These are phyloP conservation scores for Microctenopoma steveboyesi DNA, from an alignment of 2,797 vertebrate species.

Conservation along the genomic window DNA sequence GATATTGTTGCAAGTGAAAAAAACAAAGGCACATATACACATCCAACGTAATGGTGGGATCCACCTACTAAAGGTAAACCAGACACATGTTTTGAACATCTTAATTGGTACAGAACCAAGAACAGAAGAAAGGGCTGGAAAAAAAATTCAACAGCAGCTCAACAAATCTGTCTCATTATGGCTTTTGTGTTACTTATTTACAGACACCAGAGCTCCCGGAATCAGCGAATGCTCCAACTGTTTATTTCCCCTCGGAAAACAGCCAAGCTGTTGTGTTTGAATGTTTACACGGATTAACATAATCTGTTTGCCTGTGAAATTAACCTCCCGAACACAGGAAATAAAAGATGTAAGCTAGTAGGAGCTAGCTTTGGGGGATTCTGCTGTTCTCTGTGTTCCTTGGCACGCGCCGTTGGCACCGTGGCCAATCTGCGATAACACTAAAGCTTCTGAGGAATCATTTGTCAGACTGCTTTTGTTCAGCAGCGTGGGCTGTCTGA, in stretches of 20 bases:
- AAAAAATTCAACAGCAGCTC: constrained; percentile 60
- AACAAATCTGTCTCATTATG: constrained; percentile 81
- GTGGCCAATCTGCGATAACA: constrained; percentile 74
- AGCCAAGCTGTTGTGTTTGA: constrained; percentile 85
- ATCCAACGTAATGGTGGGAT: constrained; percentile 20
- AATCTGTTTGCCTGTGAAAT: constrained; percentile 89
- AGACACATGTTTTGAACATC: constrained; percentile 52
- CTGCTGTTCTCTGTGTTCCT: constrained; percentile 64
- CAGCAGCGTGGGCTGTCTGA: constrained; percentile 27
- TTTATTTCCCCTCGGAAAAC: constrained; percentile 85
- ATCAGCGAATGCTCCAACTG: constrained; percentile 83
- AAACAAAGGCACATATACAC: constrained; percentile 29
- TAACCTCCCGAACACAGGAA: constrained; percentile 82
- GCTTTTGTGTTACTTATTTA: constrained; percentile 80
- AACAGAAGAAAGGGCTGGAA: constrained; percentile 43
- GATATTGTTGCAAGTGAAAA: constrained; percentile 8
- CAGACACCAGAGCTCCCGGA: constrained; percentile 73
- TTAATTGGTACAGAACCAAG: constrained; percentile 70
- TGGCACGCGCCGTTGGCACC: constrained; percentile 74
- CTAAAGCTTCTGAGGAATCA: constrained; percentile 63
- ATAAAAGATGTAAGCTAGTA: constrained; percentile 78
- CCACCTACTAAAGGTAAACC: constrained; percentile 35
- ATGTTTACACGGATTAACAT: constrained; percentile 89
- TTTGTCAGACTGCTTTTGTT: constrained; percentile 68
- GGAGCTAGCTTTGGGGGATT: constrained; percentile 80